These are phyloP conservation scores for Rhingia rostrata DNA, from an alignment of 2,888 invertebrate species.

Conservation along the genomic window DNA sequence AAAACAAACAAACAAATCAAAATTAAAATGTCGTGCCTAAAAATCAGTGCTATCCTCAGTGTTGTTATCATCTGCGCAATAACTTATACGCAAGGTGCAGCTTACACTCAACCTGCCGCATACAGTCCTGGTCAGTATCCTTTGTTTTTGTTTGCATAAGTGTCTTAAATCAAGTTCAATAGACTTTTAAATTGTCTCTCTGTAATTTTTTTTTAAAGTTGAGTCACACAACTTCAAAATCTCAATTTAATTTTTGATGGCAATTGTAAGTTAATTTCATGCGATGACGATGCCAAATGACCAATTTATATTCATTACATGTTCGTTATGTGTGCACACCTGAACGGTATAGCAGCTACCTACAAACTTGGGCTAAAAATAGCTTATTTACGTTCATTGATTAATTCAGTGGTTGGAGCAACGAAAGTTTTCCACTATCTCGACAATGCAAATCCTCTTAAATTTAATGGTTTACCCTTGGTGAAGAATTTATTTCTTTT, in stretches of 20 bases:
- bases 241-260: neutral
- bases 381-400: conserved; percentile 47
- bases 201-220: neutral
- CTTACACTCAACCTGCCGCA: conserved; percentile 79
- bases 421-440: conserved; percentile 24
- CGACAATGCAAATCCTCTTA: conserved; percentile 8
- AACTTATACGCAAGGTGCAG: conserved; percentile 77
- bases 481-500: conserved; percentile 4
- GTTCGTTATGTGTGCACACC: conserved; percentile 19
- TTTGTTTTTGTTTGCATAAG: conserved; percentile 18
- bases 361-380: conserved; percentile 20
- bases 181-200: conserved; percentile 21
- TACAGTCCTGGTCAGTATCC: conserved; percentile 80
- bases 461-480: conserved; percentile 26
- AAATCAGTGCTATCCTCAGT: conserved; percentile 78
- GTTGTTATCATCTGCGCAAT: conserved; percentile 76
- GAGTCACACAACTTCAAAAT: conserved; percentile 2
- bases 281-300: neutral
- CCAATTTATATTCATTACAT: conserved; percentile 53
- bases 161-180: conserved; percentile 41
- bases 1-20: conserved; percentile 25
- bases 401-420: conserved; percentile 16
- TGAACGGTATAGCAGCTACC: conserved; percentile 3
- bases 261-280: conserved; percentile 32
- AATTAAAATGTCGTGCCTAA: conserved; percentile 75